Evolutionary conservation across 2,797 vertebrate genomes (phyloP), one percentile per base, ranked within the genome.

Genomic region (Scarus forsteni): DNA sequence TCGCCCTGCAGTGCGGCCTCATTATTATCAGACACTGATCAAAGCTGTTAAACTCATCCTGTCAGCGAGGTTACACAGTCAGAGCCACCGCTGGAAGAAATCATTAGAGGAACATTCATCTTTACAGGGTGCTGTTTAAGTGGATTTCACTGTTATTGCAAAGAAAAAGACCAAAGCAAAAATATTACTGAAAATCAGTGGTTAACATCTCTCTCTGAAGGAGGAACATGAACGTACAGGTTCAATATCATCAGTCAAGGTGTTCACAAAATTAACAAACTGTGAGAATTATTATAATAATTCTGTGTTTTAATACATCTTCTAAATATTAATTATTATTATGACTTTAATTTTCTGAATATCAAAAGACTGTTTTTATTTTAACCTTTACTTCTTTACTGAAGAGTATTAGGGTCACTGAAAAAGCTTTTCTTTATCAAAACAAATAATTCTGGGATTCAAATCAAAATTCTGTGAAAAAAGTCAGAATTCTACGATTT

Each of bases 11-110:
- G 35, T 5, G 14, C 19, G 12, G 54, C 14, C 56, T 66, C 48
- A 44, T 75, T 69, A 80, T 56, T 67, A 60, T 66, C 43, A 16
- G 60, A 38, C 53, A 3, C 16, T 75, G 68, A 80, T 80, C 66
- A 80, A 80, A 87, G 60, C 42, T 14, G 64, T 51, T 16, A 50
- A 58, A 73, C 56, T 0, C 5, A 52, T 49, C 50, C 85, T 35
- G 42, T 53, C 66, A 67, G 75, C 73, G 52, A 73, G 53, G 66
- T 74, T 54, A 45, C 42, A n/a, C 48, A 52, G 79, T 76, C 49
- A 75, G 39, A 56, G 79, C 70, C 18, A 48, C 6, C 1, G 59
- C 70, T 51, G 45, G 18, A 18, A 48, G 57, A 67, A 59, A 55
- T 56, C 38, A 39, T 60, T 36, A 55, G 14, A 38, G 44, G 8